These are phyloP conservation scores for Phalacrocorax pelagicus DNA, from an alignment of 2,113 vertebrate species.

Conservation along the genomic window DNA sequence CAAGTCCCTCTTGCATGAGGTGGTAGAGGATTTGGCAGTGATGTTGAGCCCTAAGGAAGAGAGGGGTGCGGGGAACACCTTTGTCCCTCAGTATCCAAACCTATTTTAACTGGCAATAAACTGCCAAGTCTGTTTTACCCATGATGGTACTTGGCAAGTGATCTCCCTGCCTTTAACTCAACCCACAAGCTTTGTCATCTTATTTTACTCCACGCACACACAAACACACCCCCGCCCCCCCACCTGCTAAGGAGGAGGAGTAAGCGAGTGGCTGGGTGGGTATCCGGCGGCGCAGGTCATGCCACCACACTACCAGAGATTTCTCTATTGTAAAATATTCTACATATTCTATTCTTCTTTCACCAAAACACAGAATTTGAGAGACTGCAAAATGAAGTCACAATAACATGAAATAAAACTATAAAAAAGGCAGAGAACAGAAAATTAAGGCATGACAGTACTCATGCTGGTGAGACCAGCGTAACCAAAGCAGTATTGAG, in stretches of 20 bases:
- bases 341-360: neutral
- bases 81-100: neutral
- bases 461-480: neutral
- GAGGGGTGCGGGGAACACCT: neutral
- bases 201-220: neutral
- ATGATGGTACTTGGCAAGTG: neutral
- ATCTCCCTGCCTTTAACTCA: rapidly evolving
- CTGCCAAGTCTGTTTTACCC: neutral
- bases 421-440: neutral
- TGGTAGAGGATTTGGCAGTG: neutral
- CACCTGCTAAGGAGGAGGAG: neutral
- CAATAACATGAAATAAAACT: neutral
- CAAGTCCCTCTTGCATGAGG: rapidly evolving
- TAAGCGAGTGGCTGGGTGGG: no score
- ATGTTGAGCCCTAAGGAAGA: neutral
- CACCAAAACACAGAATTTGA: neutral
- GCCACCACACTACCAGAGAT: neutral
- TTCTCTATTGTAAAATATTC: neutral
- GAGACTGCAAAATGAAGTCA: neutral
- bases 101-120: neutral
- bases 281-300: neutral
- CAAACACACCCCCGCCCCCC: no score
- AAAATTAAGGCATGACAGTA: neutral
- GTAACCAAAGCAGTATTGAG: neutral
- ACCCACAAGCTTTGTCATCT: neutral